A percentile compares a stretch with the other conserved stretches of the same genome.
Conservation (phyloP, 2,113 vertebrate species). For the Lampris megalopsis region DNA sequence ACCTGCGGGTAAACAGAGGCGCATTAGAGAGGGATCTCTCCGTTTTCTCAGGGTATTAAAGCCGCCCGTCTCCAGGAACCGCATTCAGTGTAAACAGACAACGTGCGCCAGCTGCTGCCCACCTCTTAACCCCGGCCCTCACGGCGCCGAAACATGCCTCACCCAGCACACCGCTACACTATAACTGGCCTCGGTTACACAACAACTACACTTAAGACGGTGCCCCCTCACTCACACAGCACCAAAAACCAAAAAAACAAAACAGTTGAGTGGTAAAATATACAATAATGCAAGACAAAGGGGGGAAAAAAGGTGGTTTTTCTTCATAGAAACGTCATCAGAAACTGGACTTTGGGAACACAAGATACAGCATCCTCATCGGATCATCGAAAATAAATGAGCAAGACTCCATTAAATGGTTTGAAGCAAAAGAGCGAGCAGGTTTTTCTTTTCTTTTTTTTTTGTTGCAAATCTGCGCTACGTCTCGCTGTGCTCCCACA, state of each 20-base stretch:
- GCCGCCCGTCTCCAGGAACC: constrained; percentile 42
- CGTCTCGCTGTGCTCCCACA: constrained; percentile 10
- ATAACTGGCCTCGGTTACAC: constrained; percentile 54
- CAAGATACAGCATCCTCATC: background rate
- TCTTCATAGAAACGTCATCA: constrained; percentile 43
- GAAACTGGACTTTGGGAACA: constrained; percentile 14
- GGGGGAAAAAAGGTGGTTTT: background rate
- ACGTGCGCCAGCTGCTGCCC: constrained; percentile 62
- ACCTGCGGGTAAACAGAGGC: constrained; percentile 68
- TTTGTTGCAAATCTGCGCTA: background rate
- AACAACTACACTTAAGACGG: background rate
- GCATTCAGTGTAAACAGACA: constrained; percentile 50
- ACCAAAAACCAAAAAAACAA: constrained; percentile 10
- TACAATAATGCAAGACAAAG: background rate
- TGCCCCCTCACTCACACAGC: constrained; percentile 32
- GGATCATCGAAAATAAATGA: constrained; percentile 1
- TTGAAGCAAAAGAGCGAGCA: background rate
- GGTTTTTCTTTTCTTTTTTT: background rate
- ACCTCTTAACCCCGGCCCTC: no score
- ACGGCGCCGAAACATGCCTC: no score
- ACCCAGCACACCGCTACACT: constrained; percentile 7
- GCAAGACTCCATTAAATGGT: background rate
- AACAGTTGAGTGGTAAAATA: background rate
- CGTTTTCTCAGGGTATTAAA: constrained; percentile 24
- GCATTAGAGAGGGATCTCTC: constrained; percentile 70